Base-by-base conservation (phyloP, 1,140 invertebrate genomes). In the Bilobella aurantiaca region DNA sequence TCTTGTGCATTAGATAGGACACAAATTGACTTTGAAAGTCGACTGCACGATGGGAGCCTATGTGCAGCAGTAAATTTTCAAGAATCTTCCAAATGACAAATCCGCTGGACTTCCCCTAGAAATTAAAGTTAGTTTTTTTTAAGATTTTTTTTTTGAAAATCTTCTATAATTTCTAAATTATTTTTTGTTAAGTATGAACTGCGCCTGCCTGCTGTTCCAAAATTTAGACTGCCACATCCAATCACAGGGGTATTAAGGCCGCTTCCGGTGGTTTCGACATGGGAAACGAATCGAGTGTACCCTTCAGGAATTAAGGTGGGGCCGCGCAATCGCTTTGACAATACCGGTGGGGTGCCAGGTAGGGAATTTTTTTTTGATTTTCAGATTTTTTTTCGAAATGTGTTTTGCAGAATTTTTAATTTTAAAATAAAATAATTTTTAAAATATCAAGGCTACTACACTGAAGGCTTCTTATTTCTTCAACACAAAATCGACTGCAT, bases 401-500 rank as follows among this genome's bases (percentile, higher is more conserved):
- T n/a, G n/a, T n/a, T n/a, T n/a, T n/a, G n/a, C n/a, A n/a, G n/a
- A n/a, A n/a, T n/a, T n/a, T n/a, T n/a, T n/a, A n/a, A n/a, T n/a
- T n/a, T n/a, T n/a, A n/a, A n/a, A n/a, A n/a, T n/a, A n/a, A n/a
- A n/a, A n/a, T n/a, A n/a, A n/a, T n/a, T n/a, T n/a, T n/a, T n/a
- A n/a, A n/a, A n/a, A n/a, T n/a, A n/a, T n/a, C n/a, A n/a, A n/a
- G n/a, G 58, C 16, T 59, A 59, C 28, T 28, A 28, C 27, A 21
- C 14, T 8, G 58, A 59, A 59, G 58, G 58, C 12, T 59, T 59
- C 31, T 12, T 59, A 29, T 59, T 29, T 30, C 28, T 59, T 8
- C 58, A 59, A 30, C 28, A 14, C 8, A 59, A 27, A 23, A 59
- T 59, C 31, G 58, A 59, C 28, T 27, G 27, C 23, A 32, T 32